Evolutionary conservation across 2,888 invertebrate genomes (phyloP), one percentile per base, ranked within the genome.

Genomic region (Micoletzkya japonica): DNA sequence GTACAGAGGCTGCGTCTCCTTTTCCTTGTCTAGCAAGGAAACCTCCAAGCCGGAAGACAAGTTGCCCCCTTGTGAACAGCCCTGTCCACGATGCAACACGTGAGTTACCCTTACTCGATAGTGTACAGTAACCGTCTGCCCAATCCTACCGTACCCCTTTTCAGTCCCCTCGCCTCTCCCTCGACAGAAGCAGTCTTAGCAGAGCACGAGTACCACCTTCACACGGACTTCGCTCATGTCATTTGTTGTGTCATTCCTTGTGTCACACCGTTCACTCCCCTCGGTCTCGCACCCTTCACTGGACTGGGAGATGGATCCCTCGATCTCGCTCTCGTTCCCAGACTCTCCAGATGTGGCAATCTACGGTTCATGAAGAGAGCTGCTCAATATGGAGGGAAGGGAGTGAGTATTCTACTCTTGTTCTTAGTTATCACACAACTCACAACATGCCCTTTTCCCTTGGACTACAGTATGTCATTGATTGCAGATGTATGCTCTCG

Each of bases 361-460:
- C 75, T 84, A 59, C 76, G 79, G 54, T 81, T 84, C 71, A 82
- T 84, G 82, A 64, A 82, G 49, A 81, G 78, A 52, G 84, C 84
- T 10, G 79, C 84, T 30, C 80, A 85, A 80, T 84, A 82, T 52
- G 84, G 84, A 44, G 84, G 84, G 70, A 83, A 78, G 59, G 77
- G 73, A 70, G 80, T 80, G 50, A 70, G 73, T 70, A 39, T 39
- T 39, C 10, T 10, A 17, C 39, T 10, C 10, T 39, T 10, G 39
- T 39, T 7, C 39, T 17, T 17, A 39, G 17, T 17, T 39, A 17
- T 39, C 17, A 39, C 17, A 17, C 39, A 10, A 39, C 7, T 7
- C 10, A 10, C 17, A 39, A 39, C 17, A 17, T 39, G n/a, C 24
- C 50, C 20, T 50, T 50, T 50, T 50, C 3, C 50, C 50, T 50